Percentiles rank a stretch among this genome's conserved stretches.
phyloP scores from a whole-genome alignment of 1,140 invertebrate species.

The Bombus waltoni region DNA sequence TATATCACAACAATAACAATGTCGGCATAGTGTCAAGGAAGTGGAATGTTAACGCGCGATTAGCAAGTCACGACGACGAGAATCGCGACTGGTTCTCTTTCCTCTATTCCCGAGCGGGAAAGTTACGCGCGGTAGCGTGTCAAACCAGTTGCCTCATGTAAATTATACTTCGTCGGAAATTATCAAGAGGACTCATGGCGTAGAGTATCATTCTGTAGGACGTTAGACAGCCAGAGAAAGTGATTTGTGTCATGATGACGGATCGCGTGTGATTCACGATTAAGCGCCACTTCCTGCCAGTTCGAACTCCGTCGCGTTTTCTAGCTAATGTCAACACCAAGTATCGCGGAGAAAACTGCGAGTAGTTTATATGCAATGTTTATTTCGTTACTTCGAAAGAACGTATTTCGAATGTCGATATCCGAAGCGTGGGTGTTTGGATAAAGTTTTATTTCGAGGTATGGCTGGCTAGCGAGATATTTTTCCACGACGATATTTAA shows the following conservation, averaged over 20 bases:
- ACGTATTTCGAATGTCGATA: neutral
- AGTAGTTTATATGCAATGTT: neutral
- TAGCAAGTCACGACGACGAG: neutral
- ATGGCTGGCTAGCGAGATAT: no score
- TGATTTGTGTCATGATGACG: constrained; percentile 20
- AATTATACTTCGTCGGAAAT: constrained; percentile 19
- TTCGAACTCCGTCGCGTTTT: neutral
- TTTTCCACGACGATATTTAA: no score
- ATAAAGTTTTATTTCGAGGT: neutral
- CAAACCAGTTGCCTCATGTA: constrained; percentile 34
- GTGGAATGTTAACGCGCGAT: neutral
- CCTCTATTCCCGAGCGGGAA: neutral
- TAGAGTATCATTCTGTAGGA: neutral
- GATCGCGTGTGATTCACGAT: constrained; percentile 14
- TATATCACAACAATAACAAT: constrained; percentile 15
- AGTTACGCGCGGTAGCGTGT: constrained; percentile 10
- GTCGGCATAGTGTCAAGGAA: neutral
- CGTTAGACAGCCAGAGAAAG: constrained; percentile 39
- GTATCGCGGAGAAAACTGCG: neutral
- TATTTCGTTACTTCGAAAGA: neutral
- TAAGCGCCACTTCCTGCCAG: neutral
- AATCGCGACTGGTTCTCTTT: neutral
- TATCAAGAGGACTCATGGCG: neutral
- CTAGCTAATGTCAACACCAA: neutral
- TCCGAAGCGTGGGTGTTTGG: neutral